These are phyloP conservation scores for Drosophila miranda DNA, from an alignment of 1,140 invertebrate genomes.

Conservation along the genomic window DNA sequence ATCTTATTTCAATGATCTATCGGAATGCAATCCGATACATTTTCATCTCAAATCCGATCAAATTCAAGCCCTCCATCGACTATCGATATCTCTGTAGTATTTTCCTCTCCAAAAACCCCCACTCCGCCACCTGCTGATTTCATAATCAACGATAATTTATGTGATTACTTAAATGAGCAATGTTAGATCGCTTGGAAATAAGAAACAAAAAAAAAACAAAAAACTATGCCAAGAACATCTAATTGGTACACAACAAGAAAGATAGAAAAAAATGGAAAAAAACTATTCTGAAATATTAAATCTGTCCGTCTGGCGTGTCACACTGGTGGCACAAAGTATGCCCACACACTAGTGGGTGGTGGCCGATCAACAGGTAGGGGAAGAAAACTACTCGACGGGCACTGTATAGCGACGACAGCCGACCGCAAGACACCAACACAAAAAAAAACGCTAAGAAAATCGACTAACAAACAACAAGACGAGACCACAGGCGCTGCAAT, in stretches of 20 bases:
- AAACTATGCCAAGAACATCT: conserved; percentile 78
- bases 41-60: too few relatives aligned
- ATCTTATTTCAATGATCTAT: too few relatives aligned
- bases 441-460: conserved; percentile 50
- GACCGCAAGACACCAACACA: conserved; percentile 50
- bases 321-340: conserved; percentile 37
- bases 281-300: conserved; percentile 41
- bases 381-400: conserved; percentile 1
- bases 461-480: conserved; percentile 26
- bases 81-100: background rate
- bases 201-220: conserved; percentile 12
- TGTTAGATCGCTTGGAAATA: conserved; percentile 52
- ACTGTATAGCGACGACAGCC: conserved; percentile 43
- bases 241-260: conserved; percentile 59
- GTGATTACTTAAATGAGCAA: conserved; percentile 77
- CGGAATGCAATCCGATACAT: too few relatives aligned
- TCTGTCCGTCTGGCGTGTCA: conserved; percentile 6
- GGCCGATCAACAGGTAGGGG: conserved; percentile 48
- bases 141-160: conserved; percentile 72
- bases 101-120: background rate
- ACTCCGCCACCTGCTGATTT: conserved; percentile 46
- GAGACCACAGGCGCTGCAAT: conserved; percentile 43
- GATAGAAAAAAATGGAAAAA: conserved; percentile 15
- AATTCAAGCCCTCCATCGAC: too few relatives aligned
- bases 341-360: conserved; percentile 16